These are phyloP conservation scores for Dunckerocampus dactyliophorus DNA, from an alignment of 2,113 vertebrate genomes.

Conservation along the genomic window DNA sequence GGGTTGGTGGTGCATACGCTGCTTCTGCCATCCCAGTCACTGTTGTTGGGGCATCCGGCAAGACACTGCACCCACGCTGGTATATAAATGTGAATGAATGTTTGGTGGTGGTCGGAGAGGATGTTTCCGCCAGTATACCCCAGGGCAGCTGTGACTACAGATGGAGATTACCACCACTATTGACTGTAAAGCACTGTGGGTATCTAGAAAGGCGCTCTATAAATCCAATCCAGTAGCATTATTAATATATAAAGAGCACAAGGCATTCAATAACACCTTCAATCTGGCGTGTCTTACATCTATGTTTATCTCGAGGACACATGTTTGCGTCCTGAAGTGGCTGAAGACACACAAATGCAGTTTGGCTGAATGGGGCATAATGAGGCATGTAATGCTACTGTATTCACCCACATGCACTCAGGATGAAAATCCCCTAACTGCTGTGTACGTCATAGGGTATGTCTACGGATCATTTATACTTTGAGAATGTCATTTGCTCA, in stretches of 20 bases:
- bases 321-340: slow-evolving; percentile 12
- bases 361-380: slow-evolving; percentile 18
- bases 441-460: background rate
- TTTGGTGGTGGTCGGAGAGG: too few species aligned
- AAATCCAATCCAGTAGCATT: too few species aligned
- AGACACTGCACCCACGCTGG: too few species aligned
- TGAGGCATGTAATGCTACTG: background rate
- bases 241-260: background rate
- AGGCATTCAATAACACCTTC: slow-evolving; percentile 1
- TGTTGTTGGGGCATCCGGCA: too few species aligned
- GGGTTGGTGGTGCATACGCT: too few species aligned
- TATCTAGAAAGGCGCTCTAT: too few species aligned
- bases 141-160: too few species aligned
- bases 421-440: slow-evolving; percentile 2
- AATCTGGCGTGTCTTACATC: background rate
- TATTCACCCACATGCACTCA: background rate
- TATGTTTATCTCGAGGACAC: slow-evolving; percentile 16
- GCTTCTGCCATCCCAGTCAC: too few species aligned
- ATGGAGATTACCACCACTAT: too few species aligned
- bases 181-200: too few species aligned
- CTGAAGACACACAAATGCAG: slow-evolving; percentile 4
- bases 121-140: too few species aligned
- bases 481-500: background rate
- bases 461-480: background rate
- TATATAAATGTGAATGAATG: too few species aligned